These are phyloP conservation scores for Eulemur rufifrons DNA, from an alignment of 2,113 vertebrate species.

Conservation along the genomic window DNA sequence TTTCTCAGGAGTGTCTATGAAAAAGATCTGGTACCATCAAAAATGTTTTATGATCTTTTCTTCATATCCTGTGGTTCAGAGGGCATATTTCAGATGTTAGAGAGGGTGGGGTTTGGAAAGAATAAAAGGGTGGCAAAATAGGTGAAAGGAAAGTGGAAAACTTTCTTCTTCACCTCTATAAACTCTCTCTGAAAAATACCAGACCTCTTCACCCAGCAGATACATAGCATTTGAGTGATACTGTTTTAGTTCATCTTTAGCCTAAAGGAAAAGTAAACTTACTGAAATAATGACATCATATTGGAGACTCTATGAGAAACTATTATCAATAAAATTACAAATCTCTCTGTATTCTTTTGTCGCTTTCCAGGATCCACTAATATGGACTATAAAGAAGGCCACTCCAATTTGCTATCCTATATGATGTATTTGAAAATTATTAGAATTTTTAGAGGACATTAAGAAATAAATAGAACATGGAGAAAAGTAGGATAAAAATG, in stretches of 20 bases:
- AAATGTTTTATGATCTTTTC: conserved; percentile 30
- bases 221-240: background rate
- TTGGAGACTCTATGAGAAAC: conserved; percentile 34
- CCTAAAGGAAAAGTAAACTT: conserved; percentile 39
- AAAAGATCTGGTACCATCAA: conserved; percentile 4
- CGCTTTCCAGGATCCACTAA: conserved; percentile 33
- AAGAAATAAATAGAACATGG: background rate
- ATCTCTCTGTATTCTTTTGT: conserved; percentile 21
- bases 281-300: conserved; percentile 6
- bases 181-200: conserved; percentile 43
- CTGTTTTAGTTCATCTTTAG: conserved; percentile 21
- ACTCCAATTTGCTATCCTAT: conserved; percentile 16
- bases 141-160: conserved; percentile 46
- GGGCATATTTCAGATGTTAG: conserved; percentile 46
- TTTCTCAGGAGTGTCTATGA: background rate
- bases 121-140: conserved; percentile 14
- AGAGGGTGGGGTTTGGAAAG: background rate
- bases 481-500: conserved; percentile 9
- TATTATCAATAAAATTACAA: conserved; percentile 52
- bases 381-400: background rate
- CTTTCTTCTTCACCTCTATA: conserved; percentile 51
- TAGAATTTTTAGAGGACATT: background rate
- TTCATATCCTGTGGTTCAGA: conserved; percentile 43
- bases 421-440: conserved; percentile 29
- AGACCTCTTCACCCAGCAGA: conserved; percentile 52